Evolutionary conservation across 2,888 invertebrate genomes (phyloP), one percentile per base, ranked within the genome.

Genomic region (Pristionchus japonicus): DNA sequence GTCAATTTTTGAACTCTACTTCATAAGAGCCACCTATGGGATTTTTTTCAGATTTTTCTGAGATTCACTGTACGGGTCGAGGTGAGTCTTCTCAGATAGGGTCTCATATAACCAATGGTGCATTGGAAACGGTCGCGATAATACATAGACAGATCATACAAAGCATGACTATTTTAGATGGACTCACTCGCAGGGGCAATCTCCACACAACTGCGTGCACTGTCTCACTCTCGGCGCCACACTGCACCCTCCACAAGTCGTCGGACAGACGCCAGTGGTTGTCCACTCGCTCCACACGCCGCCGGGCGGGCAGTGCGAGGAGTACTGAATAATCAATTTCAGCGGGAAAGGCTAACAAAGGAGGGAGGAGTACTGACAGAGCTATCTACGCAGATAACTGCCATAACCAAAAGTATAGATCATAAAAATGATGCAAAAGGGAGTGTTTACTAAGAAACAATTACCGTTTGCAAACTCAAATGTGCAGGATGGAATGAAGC

Each of bases 251-350:
- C 91, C 91, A 83, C 91, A 91, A 0, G 88, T 86, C 20, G 89
- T 89, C 0, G 90, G 88, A 57, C 91, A 91, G 1, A 86, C 40
- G 7, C 89, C 89, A n/a, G 90, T 89, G 17, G 34, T 67, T 0
- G 90, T 85, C 91, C 91, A 91, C 87, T 91, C 91, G 20, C 90
- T 90, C 91, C 91, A 91, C 80, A 91, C 88, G n/a, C 91, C 91
- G 27, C 90, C 91, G 17, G 88, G 57, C 3, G 91, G 91, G 49
- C 91, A 91, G 31, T 89, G 89, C 3, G 85, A 13, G 1, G 80
- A 23, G 9, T 43, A 31, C 64, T 64, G 52, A 57, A 49, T 9
- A 49, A 49, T 17, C 13, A 23, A 20, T 17, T 23, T 3, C 17
- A 20, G 23, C 6, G 23, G 17, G 57, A 57, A 57, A 57, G 17